Percentiles rank a stretch among this genome's conserved stretches.
These are phyloP conservation scores for Lordiphosa mommai DNA, from an alignment of 1,140 invertebrate species.

Conservation along the genomic window DNA sequence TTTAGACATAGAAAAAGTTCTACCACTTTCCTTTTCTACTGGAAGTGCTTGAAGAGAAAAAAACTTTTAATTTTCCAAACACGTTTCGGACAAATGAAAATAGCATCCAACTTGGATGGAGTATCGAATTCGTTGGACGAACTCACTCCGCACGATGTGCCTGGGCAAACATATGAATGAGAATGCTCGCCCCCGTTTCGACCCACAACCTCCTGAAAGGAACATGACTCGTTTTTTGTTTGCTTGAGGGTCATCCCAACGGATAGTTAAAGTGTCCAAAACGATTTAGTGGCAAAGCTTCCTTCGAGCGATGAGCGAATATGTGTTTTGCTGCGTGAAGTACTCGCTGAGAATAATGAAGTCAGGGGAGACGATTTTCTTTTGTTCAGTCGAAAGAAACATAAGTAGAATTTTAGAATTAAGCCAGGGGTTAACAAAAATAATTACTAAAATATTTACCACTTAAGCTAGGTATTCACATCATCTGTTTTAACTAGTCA, in stretches of 20 bases:
- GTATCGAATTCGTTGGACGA: constrained; percentile 47
- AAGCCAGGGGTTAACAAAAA: no score
- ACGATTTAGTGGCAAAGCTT: constrained; percentile 43
- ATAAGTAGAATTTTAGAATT: no score
- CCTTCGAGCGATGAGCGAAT: constrained; percentile 16
- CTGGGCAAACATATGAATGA: constrained; percentile 49
- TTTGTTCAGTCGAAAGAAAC: no score
- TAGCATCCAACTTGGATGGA: constrained; percentile 34
- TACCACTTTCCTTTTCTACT: constrained; percentile 52
- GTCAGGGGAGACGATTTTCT: no score
- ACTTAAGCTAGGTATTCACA: no score
- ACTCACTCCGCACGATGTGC: constrained; percentile 33
- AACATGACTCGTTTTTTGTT: constrained; percentile 23
- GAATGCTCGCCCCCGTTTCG: constrained; percentile 17
- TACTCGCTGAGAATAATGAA: constrained; percentile 38
- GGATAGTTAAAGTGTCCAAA: constrained; percentile 53
- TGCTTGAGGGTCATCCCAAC: constrained; percentile 25
- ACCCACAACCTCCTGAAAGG: constrained; percentile 19
- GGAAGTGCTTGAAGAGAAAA: not conserved
- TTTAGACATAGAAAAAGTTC: constrained; percentile 29
- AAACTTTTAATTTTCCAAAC: constrained; percentile 72
- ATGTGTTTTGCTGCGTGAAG: constrained; percentile 38
- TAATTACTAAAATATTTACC: no score
- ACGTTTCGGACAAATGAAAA: constrained; percentile 70
- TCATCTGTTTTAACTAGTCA: no score